phyloP scores from a whole-genome alignment of 2,113 vertebrate genomes.

The Apodemus sylvaticus region DNA sequence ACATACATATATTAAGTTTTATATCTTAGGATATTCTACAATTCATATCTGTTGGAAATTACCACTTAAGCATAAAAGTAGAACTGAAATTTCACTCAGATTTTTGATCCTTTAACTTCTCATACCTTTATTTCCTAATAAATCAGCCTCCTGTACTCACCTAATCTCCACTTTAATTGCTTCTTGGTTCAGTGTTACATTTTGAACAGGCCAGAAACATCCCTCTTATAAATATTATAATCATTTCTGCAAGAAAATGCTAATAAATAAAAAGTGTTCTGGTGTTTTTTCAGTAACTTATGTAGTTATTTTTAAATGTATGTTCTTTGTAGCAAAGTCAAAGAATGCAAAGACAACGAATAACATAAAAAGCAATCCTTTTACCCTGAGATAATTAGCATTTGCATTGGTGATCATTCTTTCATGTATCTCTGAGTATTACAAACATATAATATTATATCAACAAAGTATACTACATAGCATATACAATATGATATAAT shows the following conservation, averaged over 20 bases:
- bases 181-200: constrained; percentile 33
- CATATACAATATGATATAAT: not conserved
- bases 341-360: not conserved
- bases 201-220: not conserved
- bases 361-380: not conserved
- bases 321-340: constrained; percentile 7
- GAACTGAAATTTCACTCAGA: not conserved
- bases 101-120: not conserved
- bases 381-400: not conserved
- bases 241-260: not conserved
- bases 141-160: not conserved
- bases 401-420: not conserved
- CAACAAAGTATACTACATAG: not conserved
- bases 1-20: not conserved
- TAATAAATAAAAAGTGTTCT: not conserved
- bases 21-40: constrained; percentile 9
- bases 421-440: not conserved
- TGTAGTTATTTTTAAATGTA: not conserved
- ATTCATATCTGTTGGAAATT: not conserved
- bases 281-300: not conserved
- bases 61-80: not conserved
- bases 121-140: not conserved
- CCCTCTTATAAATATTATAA: not conserved
- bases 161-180: not conserved
- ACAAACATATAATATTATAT: not conserved